Evolutionary conservation across 1,140 invertebrate genomes (phyloP).

Genomic region (Drosophila melanica): DNA sequence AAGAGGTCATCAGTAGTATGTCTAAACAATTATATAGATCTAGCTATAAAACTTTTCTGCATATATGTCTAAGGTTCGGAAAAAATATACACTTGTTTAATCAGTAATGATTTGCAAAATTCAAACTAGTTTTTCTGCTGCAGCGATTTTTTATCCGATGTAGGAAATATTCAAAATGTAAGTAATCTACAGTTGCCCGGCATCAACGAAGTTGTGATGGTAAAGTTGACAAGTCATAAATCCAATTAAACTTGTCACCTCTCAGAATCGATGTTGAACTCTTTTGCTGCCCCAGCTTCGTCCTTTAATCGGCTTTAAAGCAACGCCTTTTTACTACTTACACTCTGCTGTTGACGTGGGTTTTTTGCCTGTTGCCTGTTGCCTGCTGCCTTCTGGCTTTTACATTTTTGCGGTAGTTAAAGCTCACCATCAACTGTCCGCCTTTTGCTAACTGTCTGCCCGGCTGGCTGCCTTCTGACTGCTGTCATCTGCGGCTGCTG

Average conservation of each 20-base stretch:
- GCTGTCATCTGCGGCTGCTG: slow-evolving; percentile 42
- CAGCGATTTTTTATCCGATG: no score
- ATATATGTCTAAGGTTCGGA: no score
- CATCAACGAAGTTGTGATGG: neutral
- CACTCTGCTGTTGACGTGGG: slow-evolving; percentile 43
- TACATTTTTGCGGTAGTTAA: slow-evolving; percentile 52
- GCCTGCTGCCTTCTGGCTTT: slow-evolving; percentile 25
- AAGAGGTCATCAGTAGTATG: no score
- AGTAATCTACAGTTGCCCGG: no score
- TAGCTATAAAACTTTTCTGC: no score
- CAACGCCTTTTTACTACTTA: slow-evolving; percentile 41
- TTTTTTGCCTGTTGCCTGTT: no score
- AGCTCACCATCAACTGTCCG: slow-evolving; percentile 35
- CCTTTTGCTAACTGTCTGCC: slow-evolving; percentile 3
- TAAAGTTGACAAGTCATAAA: slow-evolving; percentile 68
- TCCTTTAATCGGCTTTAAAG: slow-evolving; percentile 67
- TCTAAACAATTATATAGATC: no score
- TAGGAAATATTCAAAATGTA: no score
- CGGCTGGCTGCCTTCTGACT: slow-evolving; percentile 4
- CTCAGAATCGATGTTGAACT: slow-evolving; percentile 39
- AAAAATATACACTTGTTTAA: no score
- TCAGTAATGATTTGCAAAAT: no score
- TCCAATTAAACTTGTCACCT: slow-evolving; percentile 76
- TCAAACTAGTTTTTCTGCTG: no score
- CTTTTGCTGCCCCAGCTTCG: neutral